Base-by-base conservation (phyloP, 2,888 invertebrate genomes). In the Caenorhabditis panamensis region DNA sequence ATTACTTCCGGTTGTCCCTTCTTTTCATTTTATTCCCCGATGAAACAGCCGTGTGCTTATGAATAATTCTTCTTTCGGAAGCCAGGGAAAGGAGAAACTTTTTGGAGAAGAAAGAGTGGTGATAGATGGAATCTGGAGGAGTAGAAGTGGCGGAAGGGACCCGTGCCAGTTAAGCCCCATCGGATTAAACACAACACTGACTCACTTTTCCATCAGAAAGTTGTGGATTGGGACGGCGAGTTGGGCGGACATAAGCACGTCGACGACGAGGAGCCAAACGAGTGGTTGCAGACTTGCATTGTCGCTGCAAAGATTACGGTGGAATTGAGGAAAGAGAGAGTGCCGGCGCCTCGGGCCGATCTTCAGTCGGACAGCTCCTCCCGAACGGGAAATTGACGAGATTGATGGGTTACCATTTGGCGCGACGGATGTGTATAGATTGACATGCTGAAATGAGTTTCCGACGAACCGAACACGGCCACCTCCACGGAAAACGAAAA, bases 251-350 rank as follows among this genome's bases (percentile, higher is more conserved):
- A 86, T 73, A 22, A 82, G 73, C 58, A 81, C 68, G 68, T 86
- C 87, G 49, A 84, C 72, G 62, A 87, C 44, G 28, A 86, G 82
- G 37, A 87, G 84, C 51, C 75, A 78, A 18, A 85, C 61, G 59
- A 87, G 67, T 26, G 87, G 87, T 64, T 84, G 79, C 28, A 83
- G 82, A 73, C 83, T 79, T 47, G 83, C 79, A 49, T 83, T 84
- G 67, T 71, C 79, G 44, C 84, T 84, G 82, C 68, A 84, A 72
- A 28, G 64, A 64, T 51, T 73, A 64, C 73, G 49, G 64, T 72
- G 63, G 20, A 49, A 31, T 31, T 31, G 31, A 31, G 31, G 31
- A 9, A n/a, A n/a, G n/a, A n/a, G n/a, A n/a, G n/a, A n/a, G n/a
- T n/a, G n/a, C n/a, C n/a, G n/a, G n/a, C n/a, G n/a, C n/a, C n/a